Evolutionary conservation across 2,888 invertebrate genomes (phyloP), one percentile per base, ranked within the genome.

Genomic region (Caenorhabditis japonica): DNA sequence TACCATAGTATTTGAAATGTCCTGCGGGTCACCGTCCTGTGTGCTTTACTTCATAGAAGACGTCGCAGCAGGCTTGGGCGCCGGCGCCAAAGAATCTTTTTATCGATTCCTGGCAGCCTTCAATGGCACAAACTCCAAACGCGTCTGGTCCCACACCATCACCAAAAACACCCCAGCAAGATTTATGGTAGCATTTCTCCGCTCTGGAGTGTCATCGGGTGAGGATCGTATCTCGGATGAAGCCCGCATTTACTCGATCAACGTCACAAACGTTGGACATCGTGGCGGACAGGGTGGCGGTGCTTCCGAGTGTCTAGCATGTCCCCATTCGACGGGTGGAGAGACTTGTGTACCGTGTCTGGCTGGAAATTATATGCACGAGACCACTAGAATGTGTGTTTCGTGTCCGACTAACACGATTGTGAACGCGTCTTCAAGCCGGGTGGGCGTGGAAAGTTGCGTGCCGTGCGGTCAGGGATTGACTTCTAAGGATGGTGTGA

Each of bases 341-440:
- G 80, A 79, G 41, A 66, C 89, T 3, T 91, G 91, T 83, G 88
- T 90, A 15, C 90, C 91, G 0, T 91, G 91, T 82, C 90, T 90
- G 3, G 85, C 87, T 38, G 91, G 91, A 3, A 88, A 90, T 44
- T 91, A 90, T 84, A 88, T 91, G 64, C 87, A 88, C 53, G 84
- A 87, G 23, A 78, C 81, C 60, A 69, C 69, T 3, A 76, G 72
- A 8, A 7, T 85, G 27, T 91, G 91, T 83, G 83, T 86, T 2
- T 83, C 85, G 0, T 91, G 91, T 80, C 91, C 89, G 0, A 47
- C 70, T 4, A 85, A 87, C 56, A 89, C 88, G 2, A 70, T 75
- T 19, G 75, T 86, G 25, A 86, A 87, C 56, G 69, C 68, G 7
- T 76, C 79, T 1, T 79, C 80, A 0, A 56, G 56, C 13, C 51